A percentile compares a stretch with the other conserved stretches of the same genome.
phyloP scores from a whole-genome alignment of 92 coral and sea anemone species.

The Zoanthus sansibaricus region DNA sequence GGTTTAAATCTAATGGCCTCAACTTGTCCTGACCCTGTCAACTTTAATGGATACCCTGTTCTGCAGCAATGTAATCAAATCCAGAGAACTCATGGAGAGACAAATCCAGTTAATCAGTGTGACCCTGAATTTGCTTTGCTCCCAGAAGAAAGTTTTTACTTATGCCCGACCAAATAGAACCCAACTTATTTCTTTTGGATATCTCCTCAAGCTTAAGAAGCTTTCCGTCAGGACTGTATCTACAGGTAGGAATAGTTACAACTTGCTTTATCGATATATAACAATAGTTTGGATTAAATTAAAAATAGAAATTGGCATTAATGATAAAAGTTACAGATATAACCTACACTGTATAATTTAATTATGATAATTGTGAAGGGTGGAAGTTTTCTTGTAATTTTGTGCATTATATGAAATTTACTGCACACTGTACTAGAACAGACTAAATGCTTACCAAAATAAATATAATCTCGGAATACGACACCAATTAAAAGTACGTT shows the following conservation, averaged over 20 bases:
- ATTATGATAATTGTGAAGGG: no score
- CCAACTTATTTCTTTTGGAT: constrained; percentile 40
- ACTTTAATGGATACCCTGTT: constrained; percentile 50
- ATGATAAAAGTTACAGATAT: no score
- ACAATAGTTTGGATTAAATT: no score
- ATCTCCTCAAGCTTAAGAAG: constrained; percentile 41
- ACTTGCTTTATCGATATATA: no score
- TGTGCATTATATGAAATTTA: no score
- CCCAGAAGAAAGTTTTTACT: constrained; percentile 42
- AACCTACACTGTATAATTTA: no score
- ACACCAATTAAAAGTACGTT: no score
- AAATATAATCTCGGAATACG: no score
- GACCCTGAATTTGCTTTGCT: constrained; percentile 23
- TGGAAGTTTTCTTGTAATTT: no score
- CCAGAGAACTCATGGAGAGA: constrained; percentile 1
- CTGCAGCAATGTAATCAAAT: constrained; percentile 26
- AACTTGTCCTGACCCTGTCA: constrained; percentile 21
- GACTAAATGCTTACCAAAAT: no score
- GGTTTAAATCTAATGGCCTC: constrained; percentile 45
- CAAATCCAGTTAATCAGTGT: constrained; percentile 25
- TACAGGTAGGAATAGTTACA: neutral
- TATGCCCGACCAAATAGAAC: constrained; percentile 53
- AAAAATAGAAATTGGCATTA: no score
- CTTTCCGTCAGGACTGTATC: constrained; percentile 38
- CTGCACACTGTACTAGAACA: no score